A percentile compares a stretch with the other conserved stretches of the same genome.
These are phyloP conservation scores for Drosophila demipolita DNA, from an alignment of 2,888 invertebrate species.

Conservation along the genomic window DNA sequence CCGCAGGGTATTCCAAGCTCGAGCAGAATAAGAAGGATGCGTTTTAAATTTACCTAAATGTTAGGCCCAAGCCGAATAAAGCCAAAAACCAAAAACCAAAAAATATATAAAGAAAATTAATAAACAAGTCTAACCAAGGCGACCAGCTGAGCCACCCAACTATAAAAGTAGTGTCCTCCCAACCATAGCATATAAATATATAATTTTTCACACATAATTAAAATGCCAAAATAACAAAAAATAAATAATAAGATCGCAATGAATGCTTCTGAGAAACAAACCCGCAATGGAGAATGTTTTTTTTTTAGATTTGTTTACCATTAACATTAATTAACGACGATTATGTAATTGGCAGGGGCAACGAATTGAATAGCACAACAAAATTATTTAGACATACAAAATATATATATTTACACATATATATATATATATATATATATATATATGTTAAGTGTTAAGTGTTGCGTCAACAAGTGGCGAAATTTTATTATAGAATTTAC, in stretches of 20 bases:
- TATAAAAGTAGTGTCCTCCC: slow-evolving; percentile 9
- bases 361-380: slow-evolving; percentile 6
- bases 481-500: slow-evolving; percentile 60
- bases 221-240: slow-evolving; percentile 19
- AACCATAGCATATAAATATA: neutral
- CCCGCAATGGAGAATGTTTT: slow-evolving; percentile 28
- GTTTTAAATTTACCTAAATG: slow-evolving; percentile 9
- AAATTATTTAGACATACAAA: slow-evolving; percentile 4
- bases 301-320: slow-evolving; percentile 73
- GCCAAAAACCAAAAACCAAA: slow-evolving; percentile 20
- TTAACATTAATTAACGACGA: slow-evolving; percentile 56
- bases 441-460: slow-evolving; percentile 31
- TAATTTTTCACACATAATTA: neutral
- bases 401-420: slow-evolving; percentile 27
- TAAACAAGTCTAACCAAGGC: slow-evolving; percentile 8
- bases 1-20: slow-evolving; percentile 12
- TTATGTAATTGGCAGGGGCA: slow-evolving; percentile 4
- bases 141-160: slow-evolving; percentile 14
- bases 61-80: slow-evolving; percentile 22
- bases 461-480: slow-evolving; percentile 65
- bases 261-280: slow-evolving; percentile 41
- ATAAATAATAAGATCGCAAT: slow-evolving; percentile 19
- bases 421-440: slow-evolving; percentile 19
- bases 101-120: neutral
- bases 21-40: slow-evolving; percentile 2